A percentile compares a stretch with the other conserved stretches of the same genome.
phyloP scores from a whole-genome alignment of 2,113 vertebrate species.

The Campylomormyrus numenius region DNA sequence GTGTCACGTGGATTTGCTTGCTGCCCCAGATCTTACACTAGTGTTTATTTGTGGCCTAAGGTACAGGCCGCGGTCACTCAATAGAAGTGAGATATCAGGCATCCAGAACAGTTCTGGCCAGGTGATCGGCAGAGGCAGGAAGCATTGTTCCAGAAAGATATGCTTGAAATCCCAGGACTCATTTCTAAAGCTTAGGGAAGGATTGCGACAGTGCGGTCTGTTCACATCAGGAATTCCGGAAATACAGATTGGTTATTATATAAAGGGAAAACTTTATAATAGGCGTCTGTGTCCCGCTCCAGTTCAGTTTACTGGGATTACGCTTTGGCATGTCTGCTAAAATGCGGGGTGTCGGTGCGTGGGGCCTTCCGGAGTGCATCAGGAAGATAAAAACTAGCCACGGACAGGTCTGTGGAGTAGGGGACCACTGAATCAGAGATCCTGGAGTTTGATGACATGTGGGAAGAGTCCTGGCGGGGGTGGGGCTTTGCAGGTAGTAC shows the following conservation, averaged over 20 bases:
- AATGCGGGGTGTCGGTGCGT: not conserved
- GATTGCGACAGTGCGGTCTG: not conserved
- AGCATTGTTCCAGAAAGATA: not conserved
- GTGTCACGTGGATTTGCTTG: not conserved
- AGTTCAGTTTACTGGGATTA: not conserved
- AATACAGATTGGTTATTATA: not conserved
- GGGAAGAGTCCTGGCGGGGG: not conserved
- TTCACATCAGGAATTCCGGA: not conserved
- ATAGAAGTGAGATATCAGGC: not conserved
- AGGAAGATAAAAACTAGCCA: not conserved
- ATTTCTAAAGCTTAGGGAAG: not conserved
- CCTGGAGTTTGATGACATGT: not conserved
- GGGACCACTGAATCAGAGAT: not conserved
- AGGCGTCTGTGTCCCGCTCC: not conserved
- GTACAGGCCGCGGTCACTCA: not conserved
- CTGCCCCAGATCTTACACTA: not conserved
- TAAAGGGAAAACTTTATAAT: not conserved
- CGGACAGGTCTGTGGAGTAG: not conserved
- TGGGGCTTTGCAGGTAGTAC: not conserved
- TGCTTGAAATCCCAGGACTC: not conserved
- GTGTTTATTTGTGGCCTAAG: not conserved
- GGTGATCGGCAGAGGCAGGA: not conserved
- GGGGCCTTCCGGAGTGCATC: not conserved
- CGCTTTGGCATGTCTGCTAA: not conserved
- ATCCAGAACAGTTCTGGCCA: not conserved